Conservation (phyloP, 2,113 vertebrate genomes). For the Hystrix cristata region DNA sequence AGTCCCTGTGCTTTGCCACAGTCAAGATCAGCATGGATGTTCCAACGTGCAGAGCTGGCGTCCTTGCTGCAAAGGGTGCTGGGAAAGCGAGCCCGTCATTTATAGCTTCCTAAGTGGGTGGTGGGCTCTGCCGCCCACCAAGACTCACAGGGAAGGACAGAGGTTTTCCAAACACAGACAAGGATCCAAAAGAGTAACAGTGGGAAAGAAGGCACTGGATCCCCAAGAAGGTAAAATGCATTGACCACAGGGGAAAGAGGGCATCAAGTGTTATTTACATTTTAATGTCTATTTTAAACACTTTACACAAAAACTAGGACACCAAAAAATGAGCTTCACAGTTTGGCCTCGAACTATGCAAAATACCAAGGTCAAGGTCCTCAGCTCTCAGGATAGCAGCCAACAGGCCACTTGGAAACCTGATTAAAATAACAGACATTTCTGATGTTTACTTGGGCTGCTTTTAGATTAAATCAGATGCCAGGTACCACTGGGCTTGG, state of each 20-base stretch:
- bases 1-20: background rate
- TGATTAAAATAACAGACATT: background rate
- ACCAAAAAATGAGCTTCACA: background rate
- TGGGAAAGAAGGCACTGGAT: background rate
- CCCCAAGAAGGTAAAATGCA: background rate
- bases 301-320: background rate
- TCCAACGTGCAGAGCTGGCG: background rate
- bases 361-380: background rate
- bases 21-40: background rate
- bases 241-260: background rate
- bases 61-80: background rate
- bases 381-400: background rate
- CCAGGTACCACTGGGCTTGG: background rate
- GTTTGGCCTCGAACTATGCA: background rate
- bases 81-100: background rate
- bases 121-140: background rate
- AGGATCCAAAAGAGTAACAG: background rate
- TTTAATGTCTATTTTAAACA: background rate
- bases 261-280: background rate
- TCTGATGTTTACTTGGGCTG: background rate
- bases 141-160: background rate
- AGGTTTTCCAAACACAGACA: background rate
- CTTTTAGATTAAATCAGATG: constrained; percentile 34
- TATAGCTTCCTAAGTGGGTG: background rate
- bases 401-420: constrained; percentile 5